Percentiles rank a stretch among this genome's conserved stretches.
Conservation (phyloP, 2,113 vertebrate species). For the Archilochus colubris region DNA sequence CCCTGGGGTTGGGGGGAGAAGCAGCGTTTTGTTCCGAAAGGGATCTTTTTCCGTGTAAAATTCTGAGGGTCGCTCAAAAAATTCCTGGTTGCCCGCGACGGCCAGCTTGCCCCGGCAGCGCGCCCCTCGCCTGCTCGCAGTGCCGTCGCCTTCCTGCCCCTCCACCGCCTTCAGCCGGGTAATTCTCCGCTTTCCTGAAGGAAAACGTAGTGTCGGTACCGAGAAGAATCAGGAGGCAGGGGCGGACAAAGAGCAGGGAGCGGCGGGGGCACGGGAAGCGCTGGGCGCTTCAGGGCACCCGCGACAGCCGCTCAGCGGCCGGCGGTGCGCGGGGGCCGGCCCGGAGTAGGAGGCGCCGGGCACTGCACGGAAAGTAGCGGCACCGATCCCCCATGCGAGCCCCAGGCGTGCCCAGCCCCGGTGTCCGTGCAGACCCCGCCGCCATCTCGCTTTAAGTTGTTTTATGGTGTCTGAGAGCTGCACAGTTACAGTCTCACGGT, state of each 20-base stretch:
- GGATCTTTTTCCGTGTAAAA: too few species aligned
- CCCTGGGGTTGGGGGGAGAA: too few species aligned
- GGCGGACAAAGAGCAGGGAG: too few species aligned
- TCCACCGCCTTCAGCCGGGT: neutral
- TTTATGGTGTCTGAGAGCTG: neutral
- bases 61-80: too few species aligned
- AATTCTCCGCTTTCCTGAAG: neutral
- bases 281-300: neutral
- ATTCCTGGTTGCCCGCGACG: too few species aligned
- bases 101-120: too few species aligned
- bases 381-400: neutral
- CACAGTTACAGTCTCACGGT: accelerated
- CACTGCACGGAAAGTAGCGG: too few species aligned
- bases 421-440: neutral
- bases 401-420: neutral
- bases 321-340: neutral
- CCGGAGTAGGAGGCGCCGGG: too few species aligned
- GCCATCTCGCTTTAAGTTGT: accelerated
- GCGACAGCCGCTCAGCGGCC: neutral
- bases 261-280: too few species aligned
- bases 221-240: neutral
- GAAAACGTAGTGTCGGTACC: accelerated
- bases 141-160: accelerated
- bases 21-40: too few species aligned
- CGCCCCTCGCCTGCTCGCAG: too few species aligned